A percentile compares a stretch with the other conserved stretches of the same genome.
phyloP scores from a whole-genome alignment of 35 echinoderm and acorn worm genomes.

The Anneissia japonica region DNA sequence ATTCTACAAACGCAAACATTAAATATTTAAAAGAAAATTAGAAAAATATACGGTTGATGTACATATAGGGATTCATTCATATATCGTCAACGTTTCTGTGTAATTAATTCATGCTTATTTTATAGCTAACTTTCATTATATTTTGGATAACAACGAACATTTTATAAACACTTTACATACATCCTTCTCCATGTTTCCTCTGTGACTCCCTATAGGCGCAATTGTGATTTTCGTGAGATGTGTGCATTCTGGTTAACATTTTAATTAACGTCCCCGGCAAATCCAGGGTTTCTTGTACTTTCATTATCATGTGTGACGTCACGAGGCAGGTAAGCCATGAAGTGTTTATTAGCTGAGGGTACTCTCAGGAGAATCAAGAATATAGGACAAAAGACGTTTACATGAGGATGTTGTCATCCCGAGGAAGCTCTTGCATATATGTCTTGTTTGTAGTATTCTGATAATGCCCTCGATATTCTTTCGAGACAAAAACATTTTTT shows the following conservation, averaged over 20 bases:
- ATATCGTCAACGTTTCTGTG: too few species aligned
- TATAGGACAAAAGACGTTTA: neutral
- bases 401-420: neutral
- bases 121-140: neutral
- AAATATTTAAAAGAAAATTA: too few species aligned
- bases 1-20: too few species aligned
- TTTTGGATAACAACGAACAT: neutral
- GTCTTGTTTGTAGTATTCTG: neutral
- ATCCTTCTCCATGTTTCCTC: neutral
- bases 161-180: neutral
- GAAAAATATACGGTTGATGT: too few species aligned
- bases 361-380: neutral
- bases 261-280: neutral
- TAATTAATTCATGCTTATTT: too few species aligned
- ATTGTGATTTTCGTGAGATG: neutral
- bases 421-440: neutral
- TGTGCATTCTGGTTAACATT: neutral
- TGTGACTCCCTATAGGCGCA: neutral
- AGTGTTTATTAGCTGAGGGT: neutral
- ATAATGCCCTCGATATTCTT: neutral
- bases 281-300: neutral
- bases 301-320: neutral
- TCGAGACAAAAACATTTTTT: neutral
- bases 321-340: neutral
- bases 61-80: too few species aligned